Base-by-base conservation (phyloP, 2,888 invertebrate genomes). In the Pseudococcus jackbeardsleyi region DNA sequence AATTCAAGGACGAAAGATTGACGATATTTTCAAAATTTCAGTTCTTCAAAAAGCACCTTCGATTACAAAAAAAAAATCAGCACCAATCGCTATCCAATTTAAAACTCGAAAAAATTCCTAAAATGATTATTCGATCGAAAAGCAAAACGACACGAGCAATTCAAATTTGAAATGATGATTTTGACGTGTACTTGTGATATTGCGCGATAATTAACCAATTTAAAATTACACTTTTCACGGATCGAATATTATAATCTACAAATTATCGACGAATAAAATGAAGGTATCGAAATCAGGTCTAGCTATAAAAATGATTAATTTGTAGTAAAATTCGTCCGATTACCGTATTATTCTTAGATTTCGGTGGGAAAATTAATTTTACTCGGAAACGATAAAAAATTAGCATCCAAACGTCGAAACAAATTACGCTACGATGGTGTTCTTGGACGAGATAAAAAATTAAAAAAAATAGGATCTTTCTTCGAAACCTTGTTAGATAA, bases 371-470 rank as follows among this genome's bases (percentile, higher is more conserved):
- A 68, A 26, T 68, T 68, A 68, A 68, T 68, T 68, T 26, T 68
- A 26, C 68, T 9, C 4, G 15, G 72, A 72, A 72, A 12, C 33
- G 72, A 82, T 82, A 11, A 46, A 19, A 46, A 82, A 82, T 82
- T 82, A 82, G 79, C 19, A 9, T 82, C 46, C 46, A 0, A 19
- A 42, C 79, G 46, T 46, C 19, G 42, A 19, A 82, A 82, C 79
- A 82, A 82, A 82, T 82, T 82, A 82, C 15, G 79, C 46, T 19
- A 19, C 46, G 79, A 82, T 42, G 19, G 33, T 9, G 33, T 22
- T 19, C 22, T 0, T 72, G 33, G 33, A 72, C 1, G 17, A 72
- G 15, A 15, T 72, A 72, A 64, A 22, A 17, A 68, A n/a, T 59
- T n/a, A n/a, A n/a, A 59, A 68, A 26, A 72, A 33, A 17, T 33